Conservation (phyloP, 2,113 vertebrate species). For the Leptodactylus fuscus region DNA sequence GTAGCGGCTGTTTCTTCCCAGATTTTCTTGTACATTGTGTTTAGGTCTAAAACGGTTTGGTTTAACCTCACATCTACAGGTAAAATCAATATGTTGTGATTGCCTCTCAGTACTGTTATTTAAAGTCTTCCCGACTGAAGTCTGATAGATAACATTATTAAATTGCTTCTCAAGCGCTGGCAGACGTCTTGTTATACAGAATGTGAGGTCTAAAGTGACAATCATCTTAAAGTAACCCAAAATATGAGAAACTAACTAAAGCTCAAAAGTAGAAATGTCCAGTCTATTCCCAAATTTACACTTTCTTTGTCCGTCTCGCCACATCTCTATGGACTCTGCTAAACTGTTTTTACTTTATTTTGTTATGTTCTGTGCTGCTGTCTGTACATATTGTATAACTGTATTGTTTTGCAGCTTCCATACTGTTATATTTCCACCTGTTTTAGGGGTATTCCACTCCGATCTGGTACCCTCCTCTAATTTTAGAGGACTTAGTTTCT, state of each 20-base stretch:
- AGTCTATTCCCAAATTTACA: too few species aligned
- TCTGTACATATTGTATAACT: too few species aligned
- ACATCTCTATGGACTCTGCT: too few species aligned
- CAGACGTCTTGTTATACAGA: background rate
- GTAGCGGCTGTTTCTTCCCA: background rate
- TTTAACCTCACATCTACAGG: background rate
- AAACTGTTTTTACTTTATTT: too few species aligned
- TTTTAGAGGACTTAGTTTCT: too few species aligned
- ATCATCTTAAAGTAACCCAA: background rate
- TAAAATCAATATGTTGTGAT: constrained; percentile 33
- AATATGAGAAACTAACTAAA: background rate
- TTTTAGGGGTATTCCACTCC: too few species aligned
- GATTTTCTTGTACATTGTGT: constrained; percentile 7
- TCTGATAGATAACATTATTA: constrained; percentile 11
- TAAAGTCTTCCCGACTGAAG: background rate
- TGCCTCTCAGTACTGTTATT: background rate
- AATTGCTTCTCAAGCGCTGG: background rate
- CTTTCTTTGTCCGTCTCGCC: too few species aligned
- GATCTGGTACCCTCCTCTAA: too few species aligned
- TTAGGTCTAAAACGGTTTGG: constrained; percentile 9
- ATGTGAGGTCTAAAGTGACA: background rate
- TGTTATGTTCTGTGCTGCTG: too few species aligned
- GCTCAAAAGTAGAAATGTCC: too few species aligned
- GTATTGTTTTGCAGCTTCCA: too few species aligned
- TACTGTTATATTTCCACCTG: too few species aligned